phyloP scores from a whole-genome alignment of 1,140 invertebrate species.

The Ips nitidus region DNA sequence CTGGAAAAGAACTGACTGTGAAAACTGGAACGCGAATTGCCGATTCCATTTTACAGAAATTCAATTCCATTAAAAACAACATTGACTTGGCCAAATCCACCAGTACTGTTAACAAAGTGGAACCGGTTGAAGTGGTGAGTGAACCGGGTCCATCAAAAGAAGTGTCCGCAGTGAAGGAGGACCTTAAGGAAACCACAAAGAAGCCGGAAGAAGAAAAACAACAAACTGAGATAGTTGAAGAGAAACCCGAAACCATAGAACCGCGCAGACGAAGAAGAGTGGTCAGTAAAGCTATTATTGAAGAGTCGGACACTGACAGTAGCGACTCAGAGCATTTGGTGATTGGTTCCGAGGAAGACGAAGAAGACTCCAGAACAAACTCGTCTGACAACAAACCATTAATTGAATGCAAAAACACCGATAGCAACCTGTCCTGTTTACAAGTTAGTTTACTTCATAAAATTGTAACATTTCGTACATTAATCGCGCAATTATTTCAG shows the following conservation, averaged over 20 bases:
- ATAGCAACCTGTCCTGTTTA: constrained; percentile 38
- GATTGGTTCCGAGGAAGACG: constrained; percentile 53
- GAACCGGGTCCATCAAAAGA: constrained; percentile 8
- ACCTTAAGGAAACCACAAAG: not conserved
- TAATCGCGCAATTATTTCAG: not conserved
- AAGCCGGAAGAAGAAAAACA: not conserved
- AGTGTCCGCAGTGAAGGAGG: not conserved
- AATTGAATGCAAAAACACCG: constrained; percentile 41
- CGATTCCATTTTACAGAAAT: constrained; percentile 50
- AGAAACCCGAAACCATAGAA: constrained; percentile 18
- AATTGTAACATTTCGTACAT: not conserved
- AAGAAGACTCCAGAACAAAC: constrained; percentile 48
- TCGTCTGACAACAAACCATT: constrained; percentile 43
- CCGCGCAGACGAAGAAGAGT: constrained; percentile 50
- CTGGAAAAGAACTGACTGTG: constrained; percentile 48
- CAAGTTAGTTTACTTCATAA: not conserved
- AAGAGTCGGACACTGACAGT: constrained; percentile 59
- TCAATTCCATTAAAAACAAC: constrained; percentile 48
- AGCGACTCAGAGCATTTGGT: constrained; percentile 71
- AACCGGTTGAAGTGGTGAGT: constrained; percentile 26
- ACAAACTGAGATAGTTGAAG: not conserved
- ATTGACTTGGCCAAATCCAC: constrained; percentile 36
- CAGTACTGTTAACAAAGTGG: not conserved
- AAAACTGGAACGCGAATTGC: constrained; percentile 50
- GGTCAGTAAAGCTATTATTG: constrained; percentile 54